Conservation (phyloP, 2,888 invertebrate species). For the Dromius quadrimaculatus region DNA sequence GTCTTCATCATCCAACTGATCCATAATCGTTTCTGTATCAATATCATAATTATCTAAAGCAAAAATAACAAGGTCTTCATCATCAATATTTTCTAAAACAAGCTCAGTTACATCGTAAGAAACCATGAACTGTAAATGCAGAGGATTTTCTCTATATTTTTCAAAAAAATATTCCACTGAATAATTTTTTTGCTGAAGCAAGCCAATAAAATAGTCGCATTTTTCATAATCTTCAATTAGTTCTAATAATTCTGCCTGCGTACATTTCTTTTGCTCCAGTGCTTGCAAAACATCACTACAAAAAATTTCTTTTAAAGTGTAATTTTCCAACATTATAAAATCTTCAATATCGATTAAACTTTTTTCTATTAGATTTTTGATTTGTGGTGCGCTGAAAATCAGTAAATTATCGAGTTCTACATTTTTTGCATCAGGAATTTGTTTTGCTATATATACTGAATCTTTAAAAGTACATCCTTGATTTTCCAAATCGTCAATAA, state of each 20-base stretch:
- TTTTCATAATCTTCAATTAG: slow-evolving; percentile 1
- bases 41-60: neutral
- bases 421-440: neutral
- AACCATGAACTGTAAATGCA: neutral
- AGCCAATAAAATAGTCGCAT: too few relatives aligned
- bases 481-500: neutral
- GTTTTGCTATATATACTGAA: neutral
- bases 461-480: slow-evolving; percentile 7
- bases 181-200: neutral
- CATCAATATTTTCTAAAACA: neutral
- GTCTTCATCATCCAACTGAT: neutral
- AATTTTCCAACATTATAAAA: neutral
- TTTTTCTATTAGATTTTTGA: neutral
- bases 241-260: neutral
- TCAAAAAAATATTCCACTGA: neutral
- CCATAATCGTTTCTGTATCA: neutral
- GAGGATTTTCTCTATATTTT: neutral
- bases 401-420: neutral
- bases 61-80: neutral
- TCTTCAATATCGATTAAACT: neutral
- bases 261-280: neutral
- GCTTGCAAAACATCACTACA: neutral
- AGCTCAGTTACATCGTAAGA: neutral
- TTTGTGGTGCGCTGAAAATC: neutral
- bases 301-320: neutral